Evolutionary conservation across 1,140 invertebrate genomes (phyloP).

Genomic region (Sarcophaga peregrina): DNA sequence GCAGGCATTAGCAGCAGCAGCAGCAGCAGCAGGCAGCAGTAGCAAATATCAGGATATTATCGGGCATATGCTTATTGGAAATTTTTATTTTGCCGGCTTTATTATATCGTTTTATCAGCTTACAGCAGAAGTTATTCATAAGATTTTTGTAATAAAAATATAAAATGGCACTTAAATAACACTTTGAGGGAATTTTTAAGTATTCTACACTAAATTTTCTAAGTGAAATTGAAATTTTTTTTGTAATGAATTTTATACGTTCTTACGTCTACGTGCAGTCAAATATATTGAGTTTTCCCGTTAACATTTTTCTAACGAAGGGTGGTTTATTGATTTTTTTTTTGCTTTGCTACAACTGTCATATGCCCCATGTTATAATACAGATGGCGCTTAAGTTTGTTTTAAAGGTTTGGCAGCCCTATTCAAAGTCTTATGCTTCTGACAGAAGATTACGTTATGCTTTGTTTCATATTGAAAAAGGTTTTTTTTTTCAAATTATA

Average conservation of each 20-base stretch:
- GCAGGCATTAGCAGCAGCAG: too few relatives aligned
- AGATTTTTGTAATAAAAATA: neutral
- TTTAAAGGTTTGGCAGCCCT: neutral
- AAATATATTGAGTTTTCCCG: constrained; percentile 44
- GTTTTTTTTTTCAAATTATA: neutral
- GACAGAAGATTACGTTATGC: neutral
- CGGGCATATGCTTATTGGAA: constrained; percentile 41
- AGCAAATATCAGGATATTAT: too few relatives aligned
- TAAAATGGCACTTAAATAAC: constrained; percentile 23
- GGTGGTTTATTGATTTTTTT: constrained; percentile 48
- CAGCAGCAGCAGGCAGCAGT: too few relatives aligned
- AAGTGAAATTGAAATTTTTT: constrained; percentile 25
- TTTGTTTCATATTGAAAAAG: neutral
- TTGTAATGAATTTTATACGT: constrained; percentile 33
- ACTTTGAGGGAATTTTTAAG: constrained; percentile 17
- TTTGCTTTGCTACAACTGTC: neutral
- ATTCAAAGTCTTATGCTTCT: neutral
- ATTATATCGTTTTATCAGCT: constrained; percentile 41
- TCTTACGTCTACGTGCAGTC: constrained; percentile 47
- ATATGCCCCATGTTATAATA: neutral
- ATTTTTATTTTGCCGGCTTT: constrained; percentile 39
- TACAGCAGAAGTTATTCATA: constrained; percentile 32
- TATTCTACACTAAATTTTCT: constrained; percentile 36
- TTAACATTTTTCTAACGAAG: constrained; percentile 46
- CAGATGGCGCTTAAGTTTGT: neutral